Conservation (phyloP, 2,113 vertebrate species). For the Diglossa brunneiventris region DNA sequence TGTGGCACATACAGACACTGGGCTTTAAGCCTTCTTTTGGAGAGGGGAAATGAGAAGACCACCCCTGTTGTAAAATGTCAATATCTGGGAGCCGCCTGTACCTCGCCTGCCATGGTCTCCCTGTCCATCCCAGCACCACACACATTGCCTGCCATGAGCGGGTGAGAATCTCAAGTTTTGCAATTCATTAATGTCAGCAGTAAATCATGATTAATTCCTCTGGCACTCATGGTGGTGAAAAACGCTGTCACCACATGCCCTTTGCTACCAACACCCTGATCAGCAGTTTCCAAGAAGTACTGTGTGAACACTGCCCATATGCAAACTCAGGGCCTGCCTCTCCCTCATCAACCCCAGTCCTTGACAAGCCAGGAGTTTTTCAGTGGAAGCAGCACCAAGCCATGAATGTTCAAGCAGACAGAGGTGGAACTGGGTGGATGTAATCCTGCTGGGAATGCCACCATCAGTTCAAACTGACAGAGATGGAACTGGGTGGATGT, state of each 20-base stretch:
- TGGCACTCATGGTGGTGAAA: neutral
- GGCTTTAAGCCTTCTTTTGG: neutral
- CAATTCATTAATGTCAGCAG: constrained; percentile 43
- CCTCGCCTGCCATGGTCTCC: neutral
- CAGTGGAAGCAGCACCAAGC: neutral
- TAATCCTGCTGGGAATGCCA: neutral
- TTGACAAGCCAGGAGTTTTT: neutral
- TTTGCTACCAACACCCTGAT: neutral
- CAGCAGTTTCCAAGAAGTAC: constrained; percentile 25
- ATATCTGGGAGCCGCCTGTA: neutral
- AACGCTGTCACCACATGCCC: constrained; percentile 39
- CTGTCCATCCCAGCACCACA: neutral
- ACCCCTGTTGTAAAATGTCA: neutral
- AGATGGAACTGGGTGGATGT: too few relatives aligned
- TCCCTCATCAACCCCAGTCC: neutral
- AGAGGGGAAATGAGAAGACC: neutral
- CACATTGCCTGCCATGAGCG: constrained; percentile 9
- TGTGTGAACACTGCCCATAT: neutral
- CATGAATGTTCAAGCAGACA: neutral
- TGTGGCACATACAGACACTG: neutral
- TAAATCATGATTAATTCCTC: constrained; percentile 53
- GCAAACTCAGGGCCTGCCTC: neutral
- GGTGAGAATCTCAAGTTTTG: constrained; percentile 10
- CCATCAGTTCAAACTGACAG: too few relatives aligned
- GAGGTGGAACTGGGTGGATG: neutral